phyloP scores from a whole-genome alignment of 2,113 vertebrate genomes.

The Panthera leo region DNA sequence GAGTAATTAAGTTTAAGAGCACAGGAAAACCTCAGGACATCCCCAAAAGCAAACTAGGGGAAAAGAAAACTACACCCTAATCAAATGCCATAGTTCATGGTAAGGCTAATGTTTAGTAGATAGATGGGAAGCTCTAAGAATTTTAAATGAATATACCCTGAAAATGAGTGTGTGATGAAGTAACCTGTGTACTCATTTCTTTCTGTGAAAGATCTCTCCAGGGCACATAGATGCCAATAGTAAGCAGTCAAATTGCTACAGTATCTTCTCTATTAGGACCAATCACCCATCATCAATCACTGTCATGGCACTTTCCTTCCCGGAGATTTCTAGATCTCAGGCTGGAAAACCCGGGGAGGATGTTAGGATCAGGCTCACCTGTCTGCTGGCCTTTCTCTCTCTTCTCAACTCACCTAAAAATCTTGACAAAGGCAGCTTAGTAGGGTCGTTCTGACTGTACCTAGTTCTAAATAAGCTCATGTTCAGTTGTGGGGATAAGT shows the following conservation, averaged over 20 bases:
- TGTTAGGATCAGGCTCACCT: fast-evolving
- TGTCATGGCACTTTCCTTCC: not conserved
- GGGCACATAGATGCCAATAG: not conserved
- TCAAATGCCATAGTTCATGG: not conserved
- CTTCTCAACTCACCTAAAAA: not conserved
- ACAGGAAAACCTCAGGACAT: not conserved
- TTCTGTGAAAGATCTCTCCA: not conserved
- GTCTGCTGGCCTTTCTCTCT: not conserved
- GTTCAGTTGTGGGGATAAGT: not conserved
- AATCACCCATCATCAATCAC: too few species aligned
- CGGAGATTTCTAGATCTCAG: not conserved
- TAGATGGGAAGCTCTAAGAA: not conserved
- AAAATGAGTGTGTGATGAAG: not conserved
- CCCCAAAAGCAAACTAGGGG: not conserved
- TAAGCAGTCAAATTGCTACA: not conserved
- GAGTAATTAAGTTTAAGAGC: not conserved
- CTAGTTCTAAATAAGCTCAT: not conserved
- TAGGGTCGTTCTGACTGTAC: not conserved
- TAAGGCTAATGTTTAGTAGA: not conserved
- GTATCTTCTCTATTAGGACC: not conserved
- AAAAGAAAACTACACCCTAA: not conserved
- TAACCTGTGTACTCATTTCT: not conserved
- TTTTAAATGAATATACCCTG: not conserved
- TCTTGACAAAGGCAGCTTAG: not conserved
- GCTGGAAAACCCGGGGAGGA: not conserved